Evolutionary conservation across 2,113 vertebrate genomes (phyloP), one percentile per base, ranked within the genome.

Genomic region (Mormoops blainvillei): DNA sequence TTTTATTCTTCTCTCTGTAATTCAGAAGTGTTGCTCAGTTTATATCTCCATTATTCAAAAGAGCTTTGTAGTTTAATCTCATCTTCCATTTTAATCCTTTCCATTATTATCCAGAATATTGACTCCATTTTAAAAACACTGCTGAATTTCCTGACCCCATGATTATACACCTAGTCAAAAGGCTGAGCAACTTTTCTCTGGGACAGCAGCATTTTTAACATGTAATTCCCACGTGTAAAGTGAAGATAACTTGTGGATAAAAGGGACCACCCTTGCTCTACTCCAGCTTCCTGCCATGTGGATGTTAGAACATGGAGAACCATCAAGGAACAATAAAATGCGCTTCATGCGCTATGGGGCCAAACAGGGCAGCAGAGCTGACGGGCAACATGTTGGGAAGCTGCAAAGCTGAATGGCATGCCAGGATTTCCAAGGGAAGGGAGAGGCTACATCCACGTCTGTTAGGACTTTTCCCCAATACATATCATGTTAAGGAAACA

Each of bases 341-440:
- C 82, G 50, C 50, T 78, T 74, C 70, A 26, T 11, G 19, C 15
- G 52, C 36, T 54, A 7, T n/a, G 56, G 81, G 68, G 65, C 48
- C 85, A 90, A 76, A 76, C 41, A 96, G 38, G n/a, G 78, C 33
- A 61, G 10, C 71, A 94, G 70, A 76, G 16, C 36, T 94, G 80
- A 97, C 38, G 89, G 91, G 71, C 82, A 93, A 85, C 31, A 74
- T n/a, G 10, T 84, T 74, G 74, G 82, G 43, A 96, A 92, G 68
- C 63, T 94, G 74, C 95, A 94, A 94, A 91, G 94, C 45, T 89
- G 70, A 89, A 92, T 43, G 81, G 88, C 76, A 94, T 90, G 88
- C 56, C 85, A 95, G 82, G 58, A 95, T 92, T 92, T 96, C 71
- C 89, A 92, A 96, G 93, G 83, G 84, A 97, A 97, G 77, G 94